phyloP scores from a whole-genome alignment of 2,888 invertebrate species.

The Strigamia maritima region DNA sequence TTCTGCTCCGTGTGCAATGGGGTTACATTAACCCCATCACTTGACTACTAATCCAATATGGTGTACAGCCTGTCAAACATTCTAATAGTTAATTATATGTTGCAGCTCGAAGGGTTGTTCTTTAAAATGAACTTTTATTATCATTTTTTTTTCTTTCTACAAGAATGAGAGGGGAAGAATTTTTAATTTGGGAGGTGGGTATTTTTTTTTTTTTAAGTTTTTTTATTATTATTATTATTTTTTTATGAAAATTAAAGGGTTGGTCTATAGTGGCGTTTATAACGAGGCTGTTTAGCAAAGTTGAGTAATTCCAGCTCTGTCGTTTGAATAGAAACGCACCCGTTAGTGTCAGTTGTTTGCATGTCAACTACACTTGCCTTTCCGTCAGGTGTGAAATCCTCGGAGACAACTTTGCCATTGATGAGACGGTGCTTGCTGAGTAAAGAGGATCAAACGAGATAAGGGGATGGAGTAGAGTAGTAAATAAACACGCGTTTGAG shows the following conservation, averaged over 20 bases:
- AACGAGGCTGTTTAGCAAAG: not conserved
- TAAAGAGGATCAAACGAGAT: slow-evolving; percentile 22
- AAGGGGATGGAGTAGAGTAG: not conserved
- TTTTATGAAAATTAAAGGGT: not conserved
- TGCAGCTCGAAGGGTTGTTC: not conserved
- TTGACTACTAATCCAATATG: not conserved
- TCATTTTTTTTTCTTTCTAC: not conserved
- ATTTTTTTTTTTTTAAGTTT: not conserved
- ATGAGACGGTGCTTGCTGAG: not conserved
- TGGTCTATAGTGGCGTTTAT: not conserved
- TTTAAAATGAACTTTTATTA: not conserved
- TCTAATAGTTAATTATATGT: not conserved
- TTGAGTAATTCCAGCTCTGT: not conserved
- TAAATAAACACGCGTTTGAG: slow-evolving; percentile 3
- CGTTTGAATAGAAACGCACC: not conserved
- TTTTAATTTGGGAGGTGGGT: not conserved
- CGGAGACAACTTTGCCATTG: slow-evolving; percentile 21
- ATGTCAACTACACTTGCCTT: not conserved
- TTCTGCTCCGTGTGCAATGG: slow-evolving; percentile 8
- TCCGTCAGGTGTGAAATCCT: not conserved
- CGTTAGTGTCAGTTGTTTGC: not conserved
- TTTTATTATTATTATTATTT: too few relatives aligned
- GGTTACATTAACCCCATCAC: slow-evolving; percentile 2
- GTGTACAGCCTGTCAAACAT: not conserved
- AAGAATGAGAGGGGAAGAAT: not conserved